Evolutionary conservation across 1,140 invertebrate genomes (phyloP).

Genomic region (Cherax destructor): DNA sequence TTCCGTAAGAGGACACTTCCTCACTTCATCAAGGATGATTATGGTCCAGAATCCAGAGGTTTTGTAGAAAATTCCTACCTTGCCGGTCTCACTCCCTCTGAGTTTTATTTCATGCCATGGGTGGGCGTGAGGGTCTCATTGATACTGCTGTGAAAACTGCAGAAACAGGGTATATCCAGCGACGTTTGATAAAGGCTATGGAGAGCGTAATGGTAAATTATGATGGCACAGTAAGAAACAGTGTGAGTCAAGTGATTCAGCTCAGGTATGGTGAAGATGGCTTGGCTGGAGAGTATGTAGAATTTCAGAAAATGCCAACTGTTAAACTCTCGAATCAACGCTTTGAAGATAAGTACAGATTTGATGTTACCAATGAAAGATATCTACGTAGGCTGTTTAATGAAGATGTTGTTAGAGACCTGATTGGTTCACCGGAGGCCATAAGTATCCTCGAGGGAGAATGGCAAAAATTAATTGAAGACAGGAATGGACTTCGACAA

Average conservation of each 20-base stretch:
- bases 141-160: slow-evolving; percentile 99
- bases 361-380: slow-evolving; percentile 96
- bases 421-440: slow-evolving; percentile 93
- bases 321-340: slow-evolving; percentile 96
- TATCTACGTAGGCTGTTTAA: slow-evolving; percentile 91
- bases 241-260: slow-evolving; percentile 97
- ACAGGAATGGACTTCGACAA: slow-evolving; percentile 87
- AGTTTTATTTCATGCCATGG: slow-evolving; percentile 99
- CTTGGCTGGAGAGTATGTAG: slow-evolving; percentile 80
- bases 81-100: slow-evolving; percentile 97
- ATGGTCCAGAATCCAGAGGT: slow-evolving; percentile 98
- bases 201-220: slow-evolving; percentile 99
- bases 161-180: slow-evolving; percentile 99
- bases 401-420: slow-evolving; percentile 95
- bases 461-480: slow-evolving; percentile 94
- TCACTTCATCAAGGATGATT: slow-evolving; percentile 99
- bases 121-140: slow-evolving; percentile 99
- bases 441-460: slow-evolving; percentile 95
- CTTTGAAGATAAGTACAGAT: slow-evolving; percentile 97
- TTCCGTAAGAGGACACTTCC: slow-evolving; percentile 98
- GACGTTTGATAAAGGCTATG: slow-evolving; percentile 99
- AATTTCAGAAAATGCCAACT: slow-evolving; percentile 89
- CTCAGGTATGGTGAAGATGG: slow-evolving; percentile 84
- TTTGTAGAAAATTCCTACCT: slow-evolving; percentile 99
- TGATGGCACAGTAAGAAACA: slow-evolving; percentile 96